Evolutionary conservation across 2,888 invertebrate genomes (phyloP).

Genomic region (Scaptomyza cyrtandrae): DNA sequence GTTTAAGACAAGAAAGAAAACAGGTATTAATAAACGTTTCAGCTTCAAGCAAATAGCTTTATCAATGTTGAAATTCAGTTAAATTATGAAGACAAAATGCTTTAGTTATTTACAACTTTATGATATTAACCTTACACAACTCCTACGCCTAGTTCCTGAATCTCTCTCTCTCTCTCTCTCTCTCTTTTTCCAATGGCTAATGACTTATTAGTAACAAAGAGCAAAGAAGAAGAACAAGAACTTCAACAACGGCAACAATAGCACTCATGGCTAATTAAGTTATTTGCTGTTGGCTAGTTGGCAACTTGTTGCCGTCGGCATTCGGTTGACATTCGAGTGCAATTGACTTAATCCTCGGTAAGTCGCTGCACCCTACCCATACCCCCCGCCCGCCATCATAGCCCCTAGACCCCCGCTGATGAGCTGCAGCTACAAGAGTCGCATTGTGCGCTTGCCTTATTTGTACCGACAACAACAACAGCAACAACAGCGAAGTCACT

Average conservation of each 20-base stretch:
- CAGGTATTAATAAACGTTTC: too few species aligned
- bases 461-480: constrained; percentile 74
- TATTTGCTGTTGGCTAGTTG: constrained; percentile 63
- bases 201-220: constrained; percentile 41
- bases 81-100: too few species aligned
- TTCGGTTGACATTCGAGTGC: constrained; percentile 76
- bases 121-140: not conserved
- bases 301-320: constrained; percentile 70
- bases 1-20: too few species aligned
- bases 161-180: not conserved
- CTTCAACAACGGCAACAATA: constrained; percentile 34
- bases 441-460: constrained; percentile 78
- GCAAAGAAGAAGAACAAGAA: constrained; percentile 23
- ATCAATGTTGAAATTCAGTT: too few species aligned
- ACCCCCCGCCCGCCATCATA: not conserved
- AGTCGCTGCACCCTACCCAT: constrained; percentile 41
- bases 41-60: too few species aligned
- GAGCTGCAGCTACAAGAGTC: constrained; percentile 42
- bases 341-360: constrained; percentile 77
- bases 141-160: constrained; percentile 9
- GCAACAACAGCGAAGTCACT: constrained; percentile 39
- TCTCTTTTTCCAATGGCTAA: constrained; percentile 33
- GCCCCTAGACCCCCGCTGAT: constrained; percentile 14
- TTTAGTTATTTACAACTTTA: too few species aligned
- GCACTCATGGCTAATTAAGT: constrained; percentile 73